Evolutionary conservation across 2,888 invertebrate genomes (phyloP).

Genomic region (Pherbina coryleti): DNA sequence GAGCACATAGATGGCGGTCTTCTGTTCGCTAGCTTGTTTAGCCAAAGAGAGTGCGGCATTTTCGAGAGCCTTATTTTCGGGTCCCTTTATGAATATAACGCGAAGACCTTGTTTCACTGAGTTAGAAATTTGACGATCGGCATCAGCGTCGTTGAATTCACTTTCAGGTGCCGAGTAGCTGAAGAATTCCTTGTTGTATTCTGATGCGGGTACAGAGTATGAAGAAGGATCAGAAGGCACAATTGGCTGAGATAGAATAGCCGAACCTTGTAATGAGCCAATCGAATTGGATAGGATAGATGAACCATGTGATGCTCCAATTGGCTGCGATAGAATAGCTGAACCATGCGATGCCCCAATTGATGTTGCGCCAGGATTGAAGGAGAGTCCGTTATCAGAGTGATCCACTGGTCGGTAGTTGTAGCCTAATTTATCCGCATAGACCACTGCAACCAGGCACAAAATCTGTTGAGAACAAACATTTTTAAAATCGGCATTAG

Average conservation of each 20-base stretch:
- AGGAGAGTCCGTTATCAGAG: constrained; percentile 50
- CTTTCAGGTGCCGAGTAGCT: constrained; percentile 64
- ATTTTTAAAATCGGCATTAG: neutral
- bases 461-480: constrained; percentile 41
- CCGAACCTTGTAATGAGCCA: neutral
- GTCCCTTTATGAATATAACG: constrained; percentile 66
- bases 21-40: constrained; percentile 63
- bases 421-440: constrained; percentile 60
- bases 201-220: constrained; percentile 50
- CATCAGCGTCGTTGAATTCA: constrained; percentile 57
- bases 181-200: constrained; percentile 64
- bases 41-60: constrained; percentile 63
- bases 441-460: constrained; percentile 57
- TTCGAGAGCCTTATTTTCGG: constrained; percentile 63
- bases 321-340: neutral
- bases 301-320: neutral
- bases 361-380: constrained; percentile 7
- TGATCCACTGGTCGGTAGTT: constrained; percentile 58
- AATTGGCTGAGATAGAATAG: constrained; percentile 37
- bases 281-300: neutral
- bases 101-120: constrained; percentile 62
- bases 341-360: neutral
- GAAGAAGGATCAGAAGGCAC: neutral
- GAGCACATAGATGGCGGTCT: constrained; percentile 67
- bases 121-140: constrained; percentile 51